These are phyloP conservation scores for Nesidiocoris tenuis DNA, from an alignment of 2,888 invertebrate genomes.

Conservation along the genomic window DNA sequence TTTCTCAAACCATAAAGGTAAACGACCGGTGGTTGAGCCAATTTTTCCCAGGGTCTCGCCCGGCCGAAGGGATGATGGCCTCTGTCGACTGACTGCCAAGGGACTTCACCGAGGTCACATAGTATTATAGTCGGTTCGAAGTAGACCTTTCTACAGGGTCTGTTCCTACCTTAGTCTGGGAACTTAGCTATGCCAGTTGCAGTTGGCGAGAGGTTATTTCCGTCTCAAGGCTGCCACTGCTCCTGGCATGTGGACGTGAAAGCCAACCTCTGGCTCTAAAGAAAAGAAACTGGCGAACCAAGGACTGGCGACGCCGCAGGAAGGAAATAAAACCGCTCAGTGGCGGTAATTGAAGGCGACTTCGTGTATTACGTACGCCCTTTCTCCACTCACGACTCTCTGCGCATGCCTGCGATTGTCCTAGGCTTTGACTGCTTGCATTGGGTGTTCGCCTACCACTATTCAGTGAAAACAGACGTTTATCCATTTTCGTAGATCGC, in stretches of 20 bases:
- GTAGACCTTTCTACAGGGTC: not conserved
- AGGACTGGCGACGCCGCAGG: not conserved
- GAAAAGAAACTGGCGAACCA: not conserved
- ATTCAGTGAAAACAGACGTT: too few species aligned
- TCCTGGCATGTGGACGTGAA: not conserved
- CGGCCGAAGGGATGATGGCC: not conserved
- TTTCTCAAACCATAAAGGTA: not conserved
- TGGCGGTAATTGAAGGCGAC: not conserved
- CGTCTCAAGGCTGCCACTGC: not conserved
- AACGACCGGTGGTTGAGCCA: not conserved
- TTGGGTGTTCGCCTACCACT: too few species aligned
- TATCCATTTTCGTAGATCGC: too few species aligned
- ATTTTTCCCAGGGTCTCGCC: not conserved
- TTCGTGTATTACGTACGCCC: not conserved
- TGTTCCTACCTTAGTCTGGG: not conserved
- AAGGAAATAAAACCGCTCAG: not conserved
- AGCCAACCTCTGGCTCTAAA: too few species aligned
- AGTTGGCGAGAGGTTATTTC: not conserved
- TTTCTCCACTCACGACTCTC: not conserved
- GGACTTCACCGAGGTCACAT: not conserved
- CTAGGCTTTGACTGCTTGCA: too few species aligned
- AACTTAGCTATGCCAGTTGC: not conserved
- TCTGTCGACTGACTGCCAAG: not conserved
- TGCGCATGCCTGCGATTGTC: too few species aligned
- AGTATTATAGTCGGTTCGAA: not conserved